Evolutionary conservation across 2,113 vertebrate genomes (phyloP).

Genomic region (Saguinus imperator): DNA sequence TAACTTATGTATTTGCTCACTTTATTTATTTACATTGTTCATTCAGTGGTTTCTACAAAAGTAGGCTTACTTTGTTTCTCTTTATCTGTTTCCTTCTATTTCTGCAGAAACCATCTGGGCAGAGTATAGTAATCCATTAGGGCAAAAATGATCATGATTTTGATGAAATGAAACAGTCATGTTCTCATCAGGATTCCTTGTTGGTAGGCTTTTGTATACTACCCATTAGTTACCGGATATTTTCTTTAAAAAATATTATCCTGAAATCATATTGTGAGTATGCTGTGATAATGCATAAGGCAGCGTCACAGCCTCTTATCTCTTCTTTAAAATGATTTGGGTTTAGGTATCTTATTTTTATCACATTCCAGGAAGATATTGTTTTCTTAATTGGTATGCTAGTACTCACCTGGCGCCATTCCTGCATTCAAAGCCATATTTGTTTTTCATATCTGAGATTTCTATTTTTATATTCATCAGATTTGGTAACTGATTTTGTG

Average conservation of each 20-base stretch:
- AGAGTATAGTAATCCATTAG: conserved; percentile 46
- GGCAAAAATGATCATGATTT: conserved; percentile 52
- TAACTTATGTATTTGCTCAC: not conserved
- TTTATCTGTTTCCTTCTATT: not conserved
- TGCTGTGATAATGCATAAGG: not conserved
- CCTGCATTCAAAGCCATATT: conserved; percentile 49
- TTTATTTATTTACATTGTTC: not conserved
- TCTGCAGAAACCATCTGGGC: conserved; percentile 7
- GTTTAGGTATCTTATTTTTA: conserved; percentile 35
- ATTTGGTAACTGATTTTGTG: conserved; percentile 60
- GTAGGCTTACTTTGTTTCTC: not conserved
- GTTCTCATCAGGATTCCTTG: conserved; percentile 29
- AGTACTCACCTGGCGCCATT: conserved; percentile 20
- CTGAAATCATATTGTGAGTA: not conserved
- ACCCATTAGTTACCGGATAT: conserved; percentile 9
- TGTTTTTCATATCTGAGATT: conserved; percentile 63
- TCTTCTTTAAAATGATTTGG: conserved; percentile 21
- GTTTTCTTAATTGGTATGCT: conserved; percentile 64
- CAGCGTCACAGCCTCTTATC: not conserved
- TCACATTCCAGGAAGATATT: conserved; percentile 42
- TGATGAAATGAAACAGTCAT: conserved; percentile 44
- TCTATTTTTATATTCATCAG: conserved; percentile 64
- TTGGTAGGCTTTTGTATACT: conserved; percentile 13
- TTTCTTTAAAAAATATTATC: conserved; percentile 28
- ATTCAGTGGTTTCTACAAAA: not conserved